Evolutionary conservation across 2,113 vertebrate species (phyloP), one percentile per base, ranked within the genome.

Genomic region (Ammodytes marinus): DNA sequence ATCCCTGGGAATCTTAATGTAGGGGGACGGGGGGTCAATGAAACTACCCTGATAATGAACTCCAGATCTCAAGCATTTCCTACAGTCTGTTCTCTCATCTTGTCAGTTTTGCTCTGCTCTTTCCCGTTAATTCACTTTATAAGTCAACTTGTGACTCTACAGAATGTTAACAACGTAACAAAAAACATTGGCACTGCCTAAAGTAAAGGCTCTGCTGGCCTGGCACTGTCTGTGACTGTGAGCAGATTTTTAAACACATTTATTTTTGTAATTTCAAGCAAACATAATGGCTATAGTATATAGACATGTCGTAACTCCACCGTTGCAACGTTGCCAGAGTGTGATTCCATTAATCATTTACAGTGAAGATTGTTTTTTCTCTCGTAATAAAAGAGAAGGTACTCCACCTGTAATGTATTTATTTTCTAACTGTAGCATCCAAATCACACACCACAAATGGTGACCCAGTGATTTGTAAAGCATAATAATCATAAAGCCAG

Each of bases 1-100:
- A 95, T 96, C 94, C 82, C 93, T 92, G 95, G 94, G 96, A 96
- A 96, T 96, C 95, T 96, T 96, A 96, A 96, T 98, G 95, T 96
- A 95, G 91, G 95, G 95, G 96, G 97, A 96, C 95, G 95, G 91
- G 95, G 95, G 96, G 97, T 97, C 95, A 96, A 95, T 96, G 96
- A 95, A 96, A 90, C 60, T 77, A 57, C 80, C 15, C 3, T 65
- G 40, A 58, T 83, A 76, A 85, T 58, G 58, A 83, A 77, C 5
- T 4, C 7, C 50, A 55, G 50, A 55, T 49, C 42, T 50, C 10
- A 59, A 49, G 12, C 5, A 8, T 77, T 84, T 61, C 58, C 57
- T 68, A 61, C 64, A 59, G 7, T 19, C 11, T 37, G 17, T 19
- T 55, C 40, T 11, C 45, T 71, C 52, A 45, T 71, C 43, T 42